Base-by-base conservation (phyloP, 2,113 vertebrate species). In the Procavia capensis region DNA sequence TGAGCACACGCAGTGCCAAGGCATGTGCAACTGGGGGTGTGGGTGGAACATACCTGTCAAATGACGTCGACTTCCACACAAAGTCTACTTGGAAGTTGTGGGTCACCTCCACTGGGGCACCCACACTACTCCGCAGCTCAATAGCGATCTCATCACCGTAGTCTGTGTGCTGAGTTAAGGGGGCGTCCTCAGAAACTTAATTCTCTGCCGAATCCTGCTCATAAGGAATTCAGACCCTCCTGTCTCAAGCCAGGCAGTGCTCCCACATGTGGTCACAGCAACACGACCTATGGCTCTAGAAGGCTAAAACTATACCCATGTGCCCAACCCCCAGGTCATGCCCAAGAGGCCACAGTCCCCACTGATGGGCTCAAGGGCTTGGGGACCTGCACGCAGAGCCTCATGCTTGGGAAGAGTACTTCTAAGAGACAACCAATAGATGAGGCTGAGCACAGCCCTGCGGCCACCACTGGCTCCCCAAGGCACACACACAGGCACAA, bases 31-130 rank as follows among this genome's bases (percentile, higher is more conserved):
- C 36, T 20, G 20, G 2, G 70, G 24, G 20, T 9, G 22, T 39
- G 70, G n/a, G 70, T 9, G 1, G 20, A 36, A 91, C 96, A 0
- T 97, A 99, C 99, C 99, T 99, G 98, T 99, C 99, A 95, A 99
- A 99, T 0, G 99, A 99, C n/a, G 99, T 99, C 0, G 99, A 99
- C 93, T 99, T 99, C 99, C 99, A 99, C 0, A 99, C 99, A 95
- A 99, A 99, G 97, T 99, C 99, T 91, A 99, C 99, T 97, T 99
- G 99, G 98, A 99, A 99, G 98, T 99, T 99, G 96, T 99, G 99
- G 0, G 99, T 99, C 63, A 99, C 99, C 94, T 99, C 99, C 98
- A 99, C 99, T 0, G 99, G 99, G 0, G 99, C 99, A 3, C 99
- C 99, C 64, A 99, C 99, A 29, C 99, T 99, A 98, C 99, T 99